Evolutionary conservation across 1,140 invertebrate species (phyloP), one percentile per base, ranked within the genome.

Genomic region (Luehdorfia chinensis): DNA sequence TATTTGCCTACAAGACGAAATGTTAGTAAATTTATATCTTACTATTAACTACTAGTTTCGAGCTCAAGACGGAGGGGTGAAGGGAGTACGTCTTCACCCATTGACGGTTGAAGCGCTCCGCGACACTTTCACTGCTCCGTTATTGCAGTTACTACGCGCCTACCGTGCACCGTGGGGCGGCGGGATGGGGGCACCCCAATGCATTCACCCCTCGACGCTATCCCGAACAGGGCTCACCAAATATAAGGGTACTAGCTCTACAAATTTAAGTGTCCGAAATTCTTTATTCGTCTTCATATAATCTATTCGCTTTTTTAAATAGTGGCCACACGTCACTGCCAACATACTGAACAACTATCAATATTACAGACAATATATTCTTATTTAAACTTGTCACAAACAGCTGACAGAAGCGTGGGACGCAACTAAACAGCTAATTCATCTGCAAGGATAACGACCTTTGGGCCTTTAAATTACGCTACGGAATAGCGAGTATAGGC

Each of bases 41-140:
- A 80, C 63, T 81, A 79, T 75, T 75, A 75, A 67, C 63, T 79
- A 67, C 66, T 72, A 84, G 75, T 78, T 79, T 75, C n/a, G 71
- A 75, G 64, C 49, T 56, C 66, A 81, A 80, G 75, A 79, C 74
- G 71, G 61, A 53, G 75, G 75, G 77, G 77, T 56, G 67, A 70
- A 76, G 76, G 77, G 75, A 66, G 79, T 76, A 72, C 65, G 74
- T 81, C 77, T 81, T 81, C 77, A 73, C 75, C 77, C 79, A 84
- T 84, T 84, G 80, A 84, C 80, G 80, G 76, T 81, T 81, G 80
- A 76, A 75, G 72, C 80, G 63, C 63, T 66, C 77, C 75, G 76
- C 80, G 80, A 84, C 77, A 84, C 80, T 84, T 84, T 84, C 80
- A 81, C 80, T 81, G 75, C 80, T 75, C 77, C 72, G 80, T 76